Conservation (phyloP, 2,797 vertebrate genomes). For the Apogon talboti region DNA sequence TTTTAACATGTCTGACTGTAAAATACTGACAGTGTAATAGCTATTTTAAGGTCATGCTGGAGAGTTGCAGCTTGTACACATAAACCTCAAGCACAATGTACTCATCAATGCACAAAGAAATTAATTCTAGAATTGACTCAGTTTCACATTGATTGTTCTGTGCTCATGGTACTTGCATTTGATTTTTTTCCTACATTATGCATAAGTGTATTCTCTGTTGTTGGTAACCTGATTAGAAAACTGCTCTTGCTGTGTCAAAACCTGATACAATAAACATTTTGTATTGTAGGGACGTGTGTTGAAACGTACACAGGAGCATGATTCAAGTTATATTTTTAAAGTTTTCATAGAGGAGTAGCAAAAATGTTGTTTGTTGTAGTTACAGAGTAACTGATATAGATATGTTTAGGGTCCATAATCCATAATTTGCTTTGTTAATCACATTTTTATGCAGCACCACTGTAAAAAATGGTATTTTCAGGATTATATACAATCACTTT, state of each 20-base stretch:
- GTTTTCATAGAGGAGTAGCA: too few species aligned
- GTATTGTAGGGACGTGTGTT: too few species aligned
- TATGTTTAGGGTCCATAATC: neutral
- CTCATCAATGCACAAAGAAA: constrained; percentile 7
- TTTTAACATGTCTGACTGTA: constrained; percentile 17
- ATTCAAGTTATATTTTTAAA: too few species aligned
- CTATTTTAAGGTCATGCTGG: constrained; percentile 18
- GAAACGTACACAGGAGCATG: neutral
- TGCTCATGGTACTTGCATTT: constrained; percentile 18
- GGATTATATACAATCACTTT: neutral
- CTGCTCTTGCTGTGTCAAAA: constrained; percentile 8
- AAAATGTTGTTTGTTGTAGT: neutral
- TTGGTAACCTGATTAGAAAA: constrained; percentile 9
- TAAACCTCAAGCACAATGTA: constrained; percentile 16
- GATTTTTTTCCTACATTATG: constrained; percentile 6
- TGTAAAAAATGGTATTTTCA: neutral
- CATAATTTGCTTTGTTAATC: neutral
- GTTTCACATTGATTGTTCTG: constrained; percentile 14
- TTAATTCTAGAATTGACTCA: constrained; percentile 17
- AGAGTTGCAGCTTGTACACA: constrained; percentile 40
- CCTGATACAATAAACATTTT: neutral
- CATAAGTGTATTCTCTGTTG: neutral
- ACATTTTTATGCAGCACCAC: neutral
- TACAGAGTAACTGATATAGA: neutral
- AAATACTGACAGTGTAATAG: constrained; percentile 26